Conservation (phyloP, 2,888 invertebrate species). For the Tholera decimalis region DNA sequence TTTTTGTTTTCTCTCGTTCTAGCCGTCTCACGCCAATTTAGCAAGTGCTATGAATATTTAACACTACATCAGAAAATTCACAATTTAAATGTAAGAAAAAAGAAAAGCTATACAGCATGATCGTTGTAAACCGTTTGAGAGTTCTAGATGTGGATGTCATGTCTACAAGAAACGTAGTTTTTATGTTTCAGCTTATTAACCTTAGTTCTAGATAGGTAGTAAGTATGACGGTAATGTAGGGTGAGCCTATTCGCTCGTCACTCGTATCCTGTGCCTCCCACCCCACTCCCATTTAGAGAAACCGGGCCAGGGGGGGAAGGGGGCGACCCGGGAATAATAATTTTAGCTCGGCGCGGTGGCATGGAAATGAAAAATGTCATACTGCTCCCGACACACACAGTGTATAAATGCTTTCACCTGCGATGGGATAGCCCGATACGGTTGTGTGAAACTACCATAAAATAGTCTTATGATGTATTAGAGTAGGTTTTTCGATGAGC, state of each 20-base stretch:
- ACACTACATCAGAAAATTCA: conserved; percentile 32
- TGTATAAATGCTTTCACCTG: conserved; percentile 68
- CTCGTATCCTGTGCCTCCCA: conserved; percentile 66
- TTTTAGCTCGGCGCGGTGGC: conserved; percentile 77
- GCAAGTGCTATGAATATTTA: conserved; percentile 50
- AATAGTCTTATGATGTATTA: conserved; percentile 61
- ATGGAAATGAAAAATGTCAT: conserved; percentile 82
- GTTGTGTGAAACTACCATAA: conserved; percentile 64
- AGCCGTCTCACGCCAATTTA: conserved; percentile 37
- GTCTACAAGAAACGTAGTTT: conserved; percentile 10
- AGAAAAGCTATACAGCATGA: not conserved
- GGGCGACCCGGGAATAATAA: conserved; percentile 77
- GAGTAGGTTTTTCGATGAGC: conserved; percentile 59
- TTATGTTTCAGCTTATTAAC: conserved; percentile 42
- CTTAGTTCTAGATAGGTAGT: conserved; percentile 37
- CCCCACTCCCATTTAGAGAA: conserved; percentile 64
- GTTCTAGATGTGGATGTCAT: conserved; percentile 11
- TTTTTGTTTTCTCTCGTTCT: conserved; percentile 41
- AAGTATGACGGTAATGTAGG: conserved; percentile 42
- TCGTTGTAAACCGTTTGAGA: conserved; percentile 10
- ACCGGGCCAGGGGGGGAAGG: conserved; percentile 66
- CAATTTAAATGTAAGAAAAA: conserved; percentile 38
- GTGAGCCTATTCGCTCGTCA: conserved; percentile 65
- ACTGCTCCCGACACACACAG: conserved; percentile 64
- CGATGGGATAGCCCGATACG: conserved; percentile 64